Base-by-base conservation (phyloP, 1,140 invertebrate species). In the Nephotettix cincticeps region DNA sequence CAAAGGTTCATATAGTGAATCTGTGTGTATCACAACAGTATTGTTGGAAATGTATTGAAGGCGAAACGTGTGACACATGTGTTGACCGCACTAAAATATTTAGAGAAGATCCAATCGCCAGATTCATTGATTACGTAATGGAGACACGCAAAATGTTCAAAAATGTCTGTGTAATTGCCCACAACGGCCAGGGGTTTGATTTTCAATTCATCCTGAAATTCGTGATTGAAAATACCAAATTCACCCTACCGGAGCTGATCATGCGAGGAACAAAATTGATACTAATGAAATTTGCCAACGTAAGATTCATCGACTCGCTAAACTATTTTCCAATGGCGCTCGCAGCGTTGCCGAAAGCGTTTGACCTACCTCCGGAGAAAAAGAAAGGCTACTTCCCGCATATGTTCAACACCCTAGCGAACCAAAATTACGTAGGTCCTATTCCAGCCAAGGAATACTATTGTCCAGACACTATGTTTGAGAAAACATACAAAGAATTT, bases 171-270 rank as follows among this genome's bases (percentile, higher is more conserved):
- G 61, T 32, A 21, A 40, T 79, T 4, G 75, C 76, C 1, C 77
- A 77, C 40, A 77, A 77, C 30, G 70, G 73, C 1, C 70, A 73
- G 66, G 68, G 69, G 0, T 78, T 75, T 30, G 76, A 77, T 21
- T 51, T 67, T 0, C 77, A 77, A 68, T 79, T 79, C 67, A 72
- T 78, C 56, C 32, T 78, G 25, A n/a, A 56, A 4, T 72, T 75
- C 68, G 25, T 77, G 1, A 28, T 74, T 4, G 47, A 68, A 36
- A 36, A 67, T 28, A 72, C 66, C 32, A 11, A 71, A 27, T 54
- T 32, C 32, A n/a, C 68, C 14, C 9, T 11, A 51, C 73, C 75
- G 1, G 47, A 68, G 1, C 3, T 78, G 32, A 74, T 77, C 45
- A 70, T 76, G 27, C 71, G 64, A 0, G 75, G 75, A 0, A 73